Base-by-base conservation (phyloP, 2,113 vertebrate genomes). In the Trogon surrucura region DNA sequence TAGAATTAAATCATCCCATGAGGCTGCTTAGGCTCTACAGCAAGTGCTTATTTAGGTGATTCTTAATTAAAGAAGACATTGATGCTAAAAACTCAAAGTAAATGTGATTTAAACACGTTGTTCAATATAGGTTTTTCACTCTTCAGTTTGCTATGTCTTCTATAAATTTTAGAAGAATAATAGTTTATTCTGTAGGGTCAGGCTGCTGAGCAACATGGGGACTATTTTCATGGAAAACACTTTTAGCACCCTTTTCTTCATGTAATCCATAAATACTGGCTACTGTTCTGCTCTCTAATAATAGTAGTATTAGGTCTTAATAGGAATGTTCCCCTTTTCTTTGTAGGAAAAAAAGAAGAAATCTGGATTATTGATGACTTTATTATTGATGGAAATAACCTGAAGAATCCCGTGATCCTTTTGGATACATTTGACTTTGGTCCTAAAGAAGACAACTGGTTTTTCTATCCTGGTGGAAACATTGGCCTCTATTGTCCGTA, bases 331-430 rank as follows among this genome's bases (percentile, higher is more conserved):
- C 86, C 13, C 11, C 75, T 91, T 97, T 83, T 95, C 67, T 78
- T 88, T 93, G 36, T 93, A 99, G 99, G 99, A 91, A 99, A 99
- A 96, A 99, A 99, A 97, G 99, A 99, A 97, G 99, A 99, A 95
- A 99, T 99, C 75, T 99, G 99, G 99, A 99, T 99, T 92, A 98
- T 99, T 80, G 99, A 99, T 97, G 98, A 99, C 95, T 98, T 99
- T 95, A 99, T 99, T 91, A 99, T 99, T 64, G 99, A 99, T 87
- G 99, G 99, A 78, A 99, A 99, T 96, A 98, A 98, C 48, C 50
- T 99, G 64, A 98, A 99, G 96, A 99, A 99, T 95, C 98, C 98
- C 7, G 93, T 98, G 6, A 97, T 99, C 88, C 98, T 99, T 77
- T 96, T 98, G 85, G 99, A 99, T 97, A 98, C 98, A 4, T 99